Evolutionary conservation across 2,113 vertebrate species (phyloP).

Genomic region (Ammodytes dubius): DNA sequence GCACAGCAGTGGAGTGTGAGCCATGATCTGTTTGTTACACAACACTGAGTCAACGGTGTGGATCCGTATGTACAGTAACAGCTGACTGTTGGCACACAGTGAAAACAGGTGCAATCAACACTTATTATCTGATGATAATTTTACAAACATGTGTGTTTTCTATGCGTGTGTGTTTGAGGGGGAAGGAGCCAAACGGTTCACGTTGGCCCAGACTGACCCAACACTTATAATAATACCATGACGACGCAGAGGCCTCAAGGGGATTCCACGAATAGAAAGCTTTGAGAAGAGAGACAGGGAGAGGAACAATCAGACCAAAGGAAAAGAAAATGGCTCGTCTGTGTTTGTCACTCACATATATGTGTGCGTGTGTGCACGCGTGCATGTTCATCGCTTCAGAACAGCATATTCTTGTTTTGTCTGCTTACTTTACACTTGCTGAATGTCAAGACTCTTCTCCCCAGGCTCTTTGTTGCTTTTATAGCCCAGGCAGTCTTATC

Average conservation of each 20-base stretch:
- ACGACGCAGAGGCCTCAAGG: slow-evolving; percentile 51
- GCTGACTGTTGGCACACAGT: slow-evolving; percentile 51
- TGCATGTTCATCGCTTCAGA: slow-evolving; percentile 42
- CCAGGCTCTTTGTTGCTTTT: slow-evolving; percentile 69
- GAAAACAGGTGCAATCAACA: slow-evolving; percentile 49
- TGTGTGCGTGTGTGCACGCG: slow-evolving; percentile 26
- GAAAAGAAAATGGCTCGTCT: slow-evolving; percentile 63
- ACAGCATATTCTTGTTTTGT: slow-evolving; percentile 47
- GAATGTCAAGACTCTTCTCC: slow-evolving; percentile 64
- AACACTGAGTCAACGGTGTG: slow-evolving; percentile 62
- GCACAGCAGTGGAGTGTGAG: slow-evolving; percentile 27
- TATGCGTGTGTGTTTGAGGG: neutral
- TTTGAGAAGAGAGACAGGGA: slow-evolving; percentile 48
- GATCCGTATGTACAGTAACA: slow-evolving; percentile 61
- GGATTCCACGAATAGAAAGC: slow-evolving; percentile 64
- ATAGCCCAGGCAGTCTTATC: slow-evolving; percentile 73
- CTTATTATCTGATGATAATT: slow-evolving; percentile 25
- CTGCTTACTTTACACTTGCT: slow-evolving; percentile 54
- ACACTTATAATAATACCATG: slow-evolving; percentile 36
- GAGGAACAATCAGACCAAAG: slow-evolving; percentile 48
- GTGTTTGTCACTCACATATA: slow-evolving; percentile 63
- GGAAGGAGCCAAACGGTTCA: slow-evolving; percentile 11
- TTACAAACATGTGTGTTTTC: neutral
- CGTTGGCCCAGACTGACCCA: slow-evolving; percentile 38
- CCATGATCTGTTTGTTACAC: slow-evolving; percentile 64